Conservation (phyloP, 2,888 invertebrate genomes). For the Tachina grossa region DNA sequence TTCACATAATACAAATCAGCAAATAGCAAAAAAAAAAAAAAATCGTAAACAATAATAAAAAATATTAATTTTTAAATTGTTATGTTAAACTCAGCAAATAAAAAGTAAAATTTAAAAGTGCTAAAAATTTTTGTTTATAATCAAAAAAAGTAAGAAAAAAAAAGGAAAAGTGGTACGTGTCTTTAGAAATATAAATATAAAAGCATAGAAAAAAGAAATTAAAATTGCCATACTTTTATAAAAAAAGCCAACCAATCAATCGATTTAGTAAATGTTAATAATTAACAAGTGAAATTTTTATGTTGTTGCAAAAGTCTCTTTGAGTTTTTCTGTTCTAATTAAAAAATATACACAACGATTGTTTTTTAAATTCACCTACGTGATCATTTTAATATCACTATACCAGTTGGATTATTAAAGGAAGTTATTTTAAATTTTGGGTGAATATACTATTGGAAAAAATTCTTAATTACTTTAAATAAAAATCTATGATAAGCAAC, state of each 20-base stretch:
- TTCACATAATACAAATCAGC: neutral
- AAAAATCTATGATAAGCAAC: neutral
- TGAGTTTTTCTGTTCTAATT: neutral
- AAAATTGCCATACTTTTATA: conserved; percentile 28
- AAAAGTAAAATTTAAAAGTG: conserved; percentile 35
- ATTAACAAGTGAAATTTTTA: conserved; percentile 60
- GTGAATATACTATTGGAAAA: conserved; percentile 19
- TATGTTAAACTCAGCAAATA: neutral
- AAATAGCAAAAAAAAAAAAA: neutral
- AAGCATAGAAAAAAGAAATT: conserved; percentile 46
- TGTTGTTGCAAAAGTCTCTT: neutral
- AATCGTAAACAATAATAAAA: conserved; percentile 14
- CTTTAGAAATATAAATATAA: conserved; percentile 6
- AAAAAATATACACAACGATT: neutral
- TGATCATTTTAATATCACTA: neutral
- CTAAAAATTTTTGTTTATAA: conserved; percentile 4
- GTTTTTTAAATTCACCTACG: neutral
- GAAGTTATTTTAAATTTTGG: neutral
- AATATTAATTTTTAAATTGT: neutral
- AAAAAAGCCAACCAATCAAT: conserved; percentile 47
- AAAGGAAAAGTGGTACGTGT: conserved; percentile 43
- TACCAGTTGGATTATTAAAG: neutral
- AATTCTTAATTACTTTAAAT: neutral
- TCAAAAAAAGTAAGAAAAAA: neutral
- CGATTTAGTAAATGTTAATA: conserved; percentile 27